Base-by-base conservation (phyloP, 2,888 invertebrate species). In the Disparrhopalites patrizii region DNA sequence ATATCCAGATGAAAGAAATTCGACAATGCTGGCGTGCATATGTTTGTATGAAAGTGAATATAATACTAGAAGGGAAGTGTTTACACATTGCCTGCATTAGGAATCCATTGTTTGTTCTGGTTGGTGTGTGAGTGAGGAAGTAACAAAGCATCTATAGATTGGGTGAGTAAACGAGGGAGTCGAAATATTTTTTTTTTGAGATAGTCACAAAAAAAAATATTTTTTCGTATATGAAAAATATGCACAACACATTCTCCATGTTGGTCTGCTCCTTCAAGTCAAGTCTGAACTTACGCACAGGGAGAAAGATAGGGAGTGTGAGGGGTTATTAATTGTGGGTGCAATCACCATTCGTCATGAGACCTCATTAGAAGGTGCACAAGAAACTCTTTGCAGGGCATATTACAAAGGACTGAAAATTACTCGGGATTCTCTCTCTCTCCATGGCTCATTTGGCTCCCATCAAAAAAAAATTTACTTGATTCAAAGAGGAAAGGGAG, bases 341-440 rank as follows among this genome's bases (percentile, higher is more conserved):
- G 68, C 68, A 69, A 71, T 71, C 71, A 71, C 66, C 71, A 71
- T 71, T 69, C 71, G 69, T 71, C 71, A 69, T 71, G 62, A 63
- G 62, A 66, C 62, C 69, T 71, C 71, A 68, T 71, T 71, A 71
- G 67, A 55, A 63, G 61, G 57, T 55, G 62, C 60, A 60, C 50
- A 31, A 43, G 50, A 50, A 60, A 50, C 60, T 60, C 47, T 60
- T 60, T 60, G 31, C 47, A 60, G 60, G 50, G 60, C 60, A 60
- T n/a, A n/a, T n/a, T n/a, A 60, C 60, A 60, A 60, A 60, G 50
- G 60, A 30, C 60, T 60, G 4, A 60, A n/a, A 60, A 60, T 50
- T 60, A 60, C 60, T 60, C 23, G 20, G 43, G n/a, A n/a, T n/a
- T 58, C 50, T 31, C 60, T 60, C 60, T 60, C n/a, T n/a, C n/a